Conservation (phyloP, 2,888 invertebrate genomes). For the Synanthedon tipuliformis region DNA sequence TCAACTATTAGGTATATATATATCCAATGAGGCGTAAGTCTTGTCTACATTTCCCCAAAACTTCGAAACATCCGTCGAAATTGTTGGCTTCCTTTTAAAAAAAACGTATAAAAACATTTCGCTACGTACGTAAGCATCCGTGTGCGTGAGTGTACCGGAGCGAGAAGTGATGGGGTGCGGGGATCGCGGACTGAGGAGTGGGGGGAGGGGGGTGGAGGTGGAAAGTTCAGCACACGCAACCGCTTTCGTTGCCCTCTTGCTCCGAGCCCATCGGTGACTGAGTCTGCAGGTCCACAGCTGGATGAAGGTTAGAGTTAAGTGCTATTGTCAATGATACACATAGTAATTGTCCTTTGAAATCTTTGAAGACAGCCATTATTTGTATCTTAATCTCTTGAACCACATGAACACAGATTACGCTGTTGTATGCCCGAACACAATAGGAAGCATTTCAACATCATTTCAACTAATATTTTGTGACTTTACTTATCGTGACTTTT, state of each 20-base stretch:
- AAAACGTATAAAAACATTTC: background rate
- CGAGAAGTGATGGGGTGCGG: background rate
- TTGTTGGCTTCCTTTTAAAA: background rate
- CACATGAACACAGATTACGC: no score
- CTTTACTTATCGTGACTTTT: no score
- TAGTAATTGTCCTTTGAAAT: background rate
- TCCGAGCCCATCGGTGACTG: slow-evolving; percentile 84
- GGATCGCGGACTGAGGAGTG: background rate
- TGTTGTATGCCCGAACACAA: no score
- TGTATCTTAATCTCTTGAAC: no score
- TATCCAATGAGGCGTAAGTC: no score
- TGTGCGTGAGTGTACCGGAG: background rate
- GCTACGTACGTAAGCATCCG: background rate
- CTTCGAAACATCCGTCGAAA: no score
- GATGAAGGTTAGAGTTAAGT: slow-evolving; percentile 43
- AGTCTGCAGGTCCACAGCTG: slow-evolving; percentile 87
- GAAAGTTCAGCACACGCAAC: slow-evolving; percentile 81
- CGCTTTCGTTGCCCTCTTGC: slow-evolving; percentile 83
- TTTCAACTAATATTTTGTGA: no score
- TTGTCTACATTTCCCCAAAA: no score
- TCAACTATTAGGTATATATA: no score
- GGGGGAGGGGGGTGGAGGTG: slow-evolving; percentile 2
- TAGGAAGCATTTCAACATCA: no score
- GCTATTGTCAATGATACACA: slow-evolving; percentile 2
- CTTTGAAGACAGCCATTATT: no score